Percentiles rank a stretch among this genome's conserved stretches.
Conservation (phyloP, 2,888 invertebrate species). For the Coelopa pilipes region DNA sequence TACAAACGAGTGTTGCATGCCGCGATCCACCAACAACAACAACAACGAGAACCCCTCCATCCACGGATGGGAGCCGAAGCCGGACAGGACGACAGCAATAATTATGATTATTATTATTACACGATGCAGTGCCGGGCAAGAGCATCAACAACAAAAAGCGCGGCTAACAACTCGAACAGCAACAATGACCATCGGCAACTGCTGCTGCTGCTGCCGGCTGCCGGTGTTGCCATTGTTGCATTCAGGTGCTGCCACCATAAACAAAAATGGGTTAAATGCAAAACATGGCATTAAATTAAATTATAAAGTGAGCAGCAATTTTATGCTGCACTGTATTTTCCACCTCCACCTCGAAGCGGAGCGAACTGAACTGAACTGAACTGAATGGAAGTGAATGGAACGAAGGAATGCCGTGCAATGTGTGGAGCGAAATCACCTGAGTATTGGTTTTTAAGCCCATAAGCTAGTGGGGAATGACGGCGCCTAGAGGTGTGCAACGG, state of each 20-base stretch:
- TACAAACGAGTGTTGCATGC: constrained; percentile 59
- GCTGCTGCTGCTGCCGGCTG: constrained; percentile 3
- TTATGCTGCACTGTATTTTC: constrained; percentile 19
- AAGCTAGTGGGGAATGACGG: too few species aligned
- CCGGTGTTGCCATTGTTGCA: not conserved
- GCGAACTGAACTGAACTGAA: too few species aligned
- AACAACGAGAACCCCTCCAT: not conserved
- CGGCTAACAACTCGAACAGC: not conserved
- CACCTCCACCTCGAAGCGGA: too few species aligned
- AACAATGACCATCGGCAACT: constrained; percentile 7
- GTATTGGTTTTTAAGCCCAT: too few species aligned
- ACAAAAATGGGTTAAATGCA: constrained; percentile 49
- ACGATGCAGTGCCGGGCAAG: not conserved
- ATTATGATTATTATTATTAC: constrained; percentile 33
- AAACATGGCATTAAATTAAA: constrained; percentile 49
- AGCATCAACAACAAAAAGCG: constrained; percentile 9
- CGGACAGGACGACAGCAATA: constrained; percentile 19
- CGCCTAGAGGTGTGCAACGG: too few species aligned
- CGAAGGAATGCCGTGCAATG: too few species aligned
- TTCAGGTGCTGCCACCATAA: constrained; percentile 15
- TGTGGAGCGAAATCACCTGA: too few species aligned
- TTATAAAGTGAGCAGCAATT: constrained; percentile 41
- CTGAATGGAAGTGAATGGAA: too few species aligned
- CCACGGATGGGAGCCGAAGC: not conserved
- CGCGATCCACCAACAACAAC: constrained; percentile 47